Base-by-base conservation (phyloP, 2,113 vertebrate species). In the Pristiophorus japonicus region DNA sequence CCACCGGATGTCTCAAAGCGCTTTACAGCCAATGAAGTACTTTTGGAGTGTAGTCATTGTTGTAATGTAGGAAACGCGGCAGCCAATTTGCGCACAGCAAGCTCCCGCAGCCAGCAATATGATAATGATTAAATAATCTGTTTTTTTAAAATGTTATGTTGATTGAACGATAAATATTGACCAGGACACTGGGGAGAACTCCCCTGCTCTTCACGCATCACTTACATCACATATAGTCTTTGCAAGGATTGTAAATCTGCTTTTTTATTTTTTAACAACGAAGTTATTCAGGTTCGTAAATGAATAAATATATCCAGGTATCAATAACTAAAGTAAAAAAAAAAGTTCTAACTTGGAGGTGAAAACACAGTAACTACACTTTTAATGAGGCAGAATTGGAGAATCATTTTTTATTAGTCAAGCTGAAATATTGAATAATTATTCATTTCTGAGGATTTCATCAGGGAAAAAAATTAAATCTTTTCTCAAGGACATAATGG, bases 401-500 rank as follows among this genome's bases (percentile, higher is more conserved):
- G 14, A 73, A 70, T 94, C 45, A 34, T 94, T 94, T 94, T 51
- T 47, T 73, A 94, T 73, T 73, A 94, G 42, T 94, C 42, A 70
- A 67, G 62, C 59, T 94, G 63, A 94, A 94, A 94, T 94, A 67
- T 67, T 94, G 91, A 94, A 94, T 94, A 94, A 70, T 94, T 45
- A 94, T 51, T 94, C 65, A 94, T 94, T 94, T 70, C 93, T 30
- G 66, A 94, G 30, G 66, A 47, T 94, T 94, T 67, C 93, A 73
- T 94, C 93, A 66, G 93, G 42, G 38, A 30, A 70, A 67, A 94
- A 70, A 94, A 94, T 81, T 70, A 94, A 92, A 73, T 70, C 66
- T 67, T 94, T 94, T 94, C 42, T 94, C 93, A 94, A 94, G 66
- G 66, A 51, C 66, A 73, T 51, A 94, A 94, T 94, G 93, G 93